Percentiles rank a stretch among this genome's conserved stretches.
Conservation (phyloP, 2,797 vertebrate species). For the Pangasius sanitwongsei region DNA sequence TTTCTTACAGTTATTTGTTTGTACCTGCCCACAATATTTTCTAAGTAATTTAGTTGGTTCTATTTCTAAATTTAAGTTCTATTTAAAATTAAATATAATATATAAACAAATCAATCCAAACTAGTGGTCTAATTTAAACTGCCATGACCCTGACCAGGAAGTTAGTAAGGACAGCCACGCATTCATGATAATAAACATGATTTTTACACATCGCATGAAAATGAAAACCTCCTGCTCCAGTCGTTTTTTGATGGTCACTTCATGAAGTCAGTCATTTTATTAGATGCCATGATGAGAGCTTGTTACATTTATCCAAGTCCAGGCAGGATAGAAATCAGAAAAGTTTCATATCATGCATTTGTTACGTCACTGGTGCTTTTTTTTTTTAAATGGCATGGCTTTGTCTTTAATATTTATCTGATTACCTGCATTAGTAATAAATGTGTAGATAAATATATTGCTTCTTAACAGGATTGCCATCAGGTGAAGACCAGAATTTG, state of each 20-base stretch:
- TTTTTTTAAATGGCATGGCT: not conserved
- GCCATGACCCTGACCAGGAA: no score
- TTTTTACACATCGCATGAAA: not conserved
- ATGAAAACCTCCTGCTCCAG: not conserved
- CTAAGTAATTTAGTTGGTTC: not conserved
- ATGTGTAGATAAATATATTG: not conserved
- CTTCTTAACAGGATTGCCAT: constrained; percentile 39
- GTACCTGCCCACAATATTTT: no score
- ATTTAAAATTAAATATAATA: no score
- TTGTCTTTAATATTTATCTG: not conserved
- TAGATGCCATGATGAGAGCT: not conserved
- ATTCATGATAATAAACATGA: not conserved
- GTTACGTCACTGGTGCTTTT: not conserved
- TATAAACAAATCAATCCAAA: no score
- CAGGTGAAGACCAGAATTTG: constrained; percentile 45
- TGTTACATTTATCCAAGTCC: not conserved
- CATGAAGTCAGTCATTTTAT: not conserved
- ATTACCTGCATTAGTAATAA: not conserved
- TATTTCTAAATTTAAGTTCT: no score
- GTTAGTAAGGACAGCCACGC: not conserved
- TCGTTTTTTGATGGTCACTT: not conserved
- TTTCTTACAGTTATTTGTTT: no score
- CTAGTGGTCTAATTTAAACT: no score
- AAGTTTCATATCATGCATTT: not conserved
- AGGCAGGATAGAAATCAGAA: not conserved